Percentiles rank a stretch among this genome's conserved stretches.
Evolutionary conservation across 2,797 vertebrate species (phyloP).

Genomic region (Squalus acanthias): DNA sequence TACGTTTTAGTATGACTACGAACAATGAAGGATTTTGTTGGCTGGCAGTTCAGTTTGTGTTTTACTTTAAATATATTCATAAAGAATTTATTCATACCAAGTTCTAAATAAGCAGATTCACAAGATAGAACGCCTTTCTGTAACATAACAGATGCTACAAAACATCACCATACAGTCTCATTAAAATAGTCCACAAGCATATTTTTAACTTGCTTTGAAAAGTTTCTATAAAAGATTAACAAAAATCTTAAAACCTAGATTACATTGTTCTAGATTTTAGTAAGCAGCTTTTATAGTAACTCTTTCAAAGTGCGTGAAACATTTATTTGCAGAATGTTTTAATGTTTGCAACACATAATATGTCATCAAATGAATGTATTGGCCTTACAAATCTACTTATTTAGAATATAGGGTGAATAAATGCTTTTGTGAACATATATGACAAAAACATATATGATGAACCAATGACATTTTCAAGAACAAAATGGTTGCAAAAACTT

Average conservation of each 20-base stretch:
- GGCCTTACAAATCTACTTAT: neutral
- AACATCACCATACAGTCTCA: neutral
- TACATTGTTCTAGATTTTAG: neutral
- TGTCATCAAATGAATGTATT: neutral
- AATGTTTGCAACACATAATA: neutral
- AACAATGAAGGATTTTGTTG: neutral
- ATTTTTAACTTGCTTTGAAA: neutral
- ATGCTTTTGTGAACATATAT: neutral
- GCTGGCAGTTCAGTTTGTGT: neutral
- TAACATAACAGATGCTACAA: neutral
- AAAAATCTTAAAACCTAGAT: neutral
- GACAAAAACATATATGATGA: neutral
- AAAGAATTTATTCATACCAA: constrained; percentile 26
- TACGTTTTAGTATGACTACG: neutral
- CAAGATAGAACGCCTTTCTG: neutral
- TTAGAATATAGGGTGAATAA: neutral
- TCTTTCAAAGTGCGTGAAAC: neutral
- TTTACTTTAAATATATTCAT: neutral
- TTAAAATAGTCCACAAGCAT: neutral
- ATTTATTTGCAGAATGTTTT: neutral
- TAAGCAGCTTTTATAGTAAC: neutral
- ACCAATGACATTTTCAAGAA: neutral
- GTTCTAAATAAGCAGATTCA: neutral
- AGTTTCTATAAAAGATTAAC: neutral
- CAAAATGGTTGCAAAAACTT: neutral